These are phyloP conservation scores for Coreius guichenoti DNA, from an alignment of 2,797 vertebrate species.

Conservation along the genomic window DNA sequence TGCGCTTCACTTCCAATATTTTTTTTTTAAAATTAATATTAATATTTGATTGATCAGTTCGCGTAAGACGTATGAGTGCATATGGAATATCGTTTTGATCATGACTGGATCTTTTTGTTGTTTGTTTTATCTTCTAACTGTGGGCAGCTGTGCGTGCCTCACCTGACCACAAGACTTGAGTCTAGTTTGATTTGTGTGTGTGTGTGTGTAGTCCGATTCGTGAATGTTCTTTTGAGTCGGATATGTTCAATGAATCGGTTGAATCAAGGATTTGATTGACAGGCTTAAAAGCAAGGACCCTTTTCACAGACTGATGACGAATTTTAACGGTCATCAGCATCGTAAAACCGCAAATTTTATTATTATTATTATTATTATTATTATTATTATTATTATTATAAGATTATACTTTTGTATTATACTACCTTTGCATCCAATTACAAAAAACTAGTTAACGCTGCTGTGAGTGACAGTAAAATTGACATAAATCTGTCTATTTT, in stretches of 20 bases:
- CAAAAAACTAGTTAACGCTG: too few species aligned
- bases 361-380: too few species aligned
- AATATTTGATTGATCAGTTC: background rate
- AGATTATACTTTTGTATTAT: too few species aligned
- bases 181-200: conserved; percentile 48
- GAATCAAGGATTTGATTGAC: background rate
- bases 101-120: conserved; percentile 47
- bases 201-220: background rate
- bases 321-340: too few species aligned
- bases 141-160: conserved; percentile 72
- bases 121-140: conserved; percentile 63
- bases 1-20: background rate
- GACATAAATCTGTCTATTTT: too few species aligned
- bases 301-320: too few species aligned
- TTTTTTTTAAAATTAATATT: background rate
- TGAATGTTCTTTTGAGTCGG: background rate
- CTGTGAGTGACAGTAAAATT: too few species aligned
- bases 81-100: conserved; percentile 27
- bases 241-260: conserved; percentile 6
- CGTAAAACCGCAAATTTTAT: too few species aligned
- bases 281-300: background rate
- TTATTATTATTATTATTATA: too few species aligned
- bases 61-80: background rate
- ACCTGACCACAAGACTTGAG: conserved; percentile 79
- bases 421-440: too few species aligned